phyloP scores from a whole-genome alignment of 2,113 vertebrate genomes.

The Tringa solitaria region DNA sequence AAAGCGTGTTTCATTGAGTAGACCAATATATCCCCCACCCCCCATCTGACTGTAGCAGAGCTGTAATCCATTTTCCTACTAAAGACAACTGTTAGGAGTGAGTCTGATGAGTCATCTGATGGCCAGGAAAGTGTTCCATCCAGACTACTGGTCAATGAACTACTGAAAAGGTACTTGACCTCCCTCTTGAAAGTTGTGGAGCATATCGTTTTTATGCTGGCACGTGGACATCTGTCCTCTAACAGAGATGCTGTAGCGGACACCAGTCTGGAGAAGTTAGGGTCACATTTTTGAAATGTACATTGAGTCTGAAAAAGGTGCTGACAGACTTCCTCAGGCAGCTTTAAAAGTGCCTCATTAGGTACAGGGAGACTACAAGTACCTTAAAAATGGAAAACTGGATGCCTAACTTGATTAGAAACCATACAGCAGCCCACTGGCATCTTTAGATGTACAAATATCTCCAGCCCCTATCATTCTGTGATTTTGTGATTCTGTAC shows the following conservation, averaged over 20 bases:
- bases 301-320: background rate
- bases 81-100: background rate
- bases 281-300: background rate
- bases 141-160: background rate
- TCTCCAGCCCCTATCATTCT: background rate
- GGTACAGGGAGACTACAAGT: background rate
- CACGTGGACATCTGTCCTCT: background rate
- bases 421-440: background rate
- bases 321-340: background rate
- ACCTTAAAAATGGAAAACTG: background rate
- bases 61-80: background rate
- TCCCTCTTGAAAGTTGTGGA: background rate
- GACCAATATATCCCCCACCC: background rate
- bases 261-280: background rate
- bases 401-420: background rate
- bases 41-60: background rate
- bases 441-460: background rate
- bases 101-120: background rate
- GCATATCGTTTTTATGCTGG: background rate
- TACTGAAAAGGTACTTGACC: background rate
- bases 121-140: background rate
- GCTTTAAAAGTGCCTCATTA: background rate
- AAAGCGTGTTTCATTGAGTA: rapidly evolving
- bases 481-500: background rate
- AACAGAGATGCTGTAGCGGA: background rate